Conservation (phyloP, 2,113 vertebrate genomes). For the Paedocypris sp. region DNA sequence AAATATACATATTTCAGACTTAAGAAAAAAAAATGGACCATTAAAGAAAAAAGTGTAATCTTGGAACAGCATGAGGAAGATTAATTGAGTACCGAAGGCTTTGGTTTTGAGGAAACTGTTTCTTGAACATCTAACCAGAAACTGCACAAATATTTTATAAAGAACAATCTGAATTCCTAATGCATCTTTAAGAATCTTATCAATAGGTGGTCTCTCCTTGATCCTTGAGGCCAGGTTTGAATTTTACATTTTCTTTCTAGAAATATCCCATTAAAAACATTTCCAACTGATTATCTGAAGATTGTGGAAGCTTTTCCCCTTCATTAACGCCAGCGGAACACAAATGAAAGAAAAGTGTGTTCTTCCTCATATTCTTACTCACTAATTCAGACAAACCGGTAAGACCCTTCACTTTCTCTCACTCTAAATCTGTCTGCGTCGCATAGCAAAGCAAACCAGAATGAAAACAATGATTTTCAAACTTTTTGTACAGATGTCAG, state of each 20-base stretch:
- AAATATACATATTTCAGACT: no score
- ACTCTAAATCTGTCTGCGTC: no score
- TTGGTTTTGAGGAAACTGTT: no score
- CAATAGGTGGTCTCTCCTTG: no score
- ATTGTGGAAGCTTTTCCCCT: neutral
- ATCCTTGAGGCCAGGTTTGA: neutral
- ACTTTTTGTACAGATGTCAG: no score
- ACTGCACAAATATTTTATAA: neutral
- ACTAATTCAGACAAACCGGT: no score
- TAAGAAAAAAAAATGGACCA: no score
- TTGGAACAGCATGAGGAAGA: neutral
- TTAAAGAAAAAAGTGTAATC: neutral
- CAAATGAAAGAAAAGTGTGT: neutral
- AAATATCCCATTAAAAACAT: neutral
- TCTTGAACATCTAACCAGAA: neutral
- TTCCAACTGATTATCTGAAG: neutral
- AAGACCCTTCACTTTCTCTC: no score
- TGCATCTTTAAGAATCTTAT: neutral
- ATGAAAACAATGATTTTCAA: no score
- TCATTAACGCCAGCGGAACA: neutral
- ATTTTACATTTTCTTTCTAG: neutral
- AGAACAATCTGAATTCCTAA: neutral
- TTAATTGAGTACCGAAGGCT: neutral
- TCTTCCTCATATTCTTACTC: no score
- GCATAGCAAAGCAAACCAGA: no score